Conservation (phyloP, 2,797 vertebrate species). For the Rhinatrema bivittatum region DNA sequence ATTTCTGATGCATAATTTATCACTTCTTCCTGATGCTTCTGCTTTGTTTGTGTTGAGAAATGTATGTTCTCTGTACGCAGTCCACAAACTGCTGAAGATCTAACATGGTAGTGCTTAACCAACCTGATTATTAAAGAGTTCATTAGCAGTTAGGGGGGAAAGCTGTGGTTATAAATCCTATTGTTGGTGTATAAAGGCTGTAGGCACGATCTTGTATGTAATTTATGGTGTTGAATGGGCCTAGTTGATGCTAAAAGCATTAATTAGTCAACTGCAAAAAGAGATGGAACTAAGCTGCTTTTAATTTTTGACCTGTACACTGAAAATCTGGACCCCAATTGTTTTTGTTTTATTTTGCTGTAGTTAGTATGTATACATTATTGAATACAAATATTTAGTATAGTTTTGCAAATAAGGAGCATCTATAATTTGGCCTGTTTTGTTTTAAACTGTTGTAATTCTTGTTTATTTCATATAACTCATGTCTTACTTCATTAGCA, state of each 20-base stretch:
- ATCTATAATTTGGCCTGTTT: no score
- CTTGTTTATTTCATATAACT: no score
- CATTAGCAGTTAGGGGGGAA: slow-evolving; percentile 15
- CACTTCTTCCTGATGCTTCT: slow-evolving; percentile 6
- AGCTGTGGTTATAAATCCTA: slow-evolving; percentile 17
- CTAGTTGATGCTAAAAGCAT: no score
- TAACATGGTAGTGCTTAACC: not conserved
- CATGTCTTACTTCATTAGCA: no score
- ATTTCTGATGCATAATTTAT: slow-evolving; percentile 40
- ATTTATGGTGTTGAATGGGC: slow-evolving; percentile 22
- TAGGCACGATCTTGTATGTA: no score
- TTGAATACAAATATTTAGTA: no score
- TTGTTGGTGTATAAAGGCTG: slow-evolving; percentile 16
- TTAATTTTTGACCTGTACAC: slow-evolving; percentile 28
- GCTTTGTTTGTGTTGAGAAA: slow-evolving; percentile 34
- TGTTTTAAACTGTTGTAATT: no score
- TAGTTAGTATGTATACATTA: slow-evolving; percentile 16
- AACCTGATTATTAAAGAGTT: slow-evolving; percentile 21
- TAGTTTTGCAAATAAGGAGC: no score
- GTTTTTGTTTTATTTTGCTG: slow-evolving; percentile 4
- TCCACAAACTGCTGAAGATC: slow-evolving; percentile 5
- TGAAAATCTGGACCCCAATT: slow-evolving; percentile 6
- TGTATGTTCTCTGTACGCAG: slow-evolving; percentile 18
- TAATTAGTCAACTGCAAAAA: no score
- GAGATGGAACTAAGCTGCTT: slow-evolving; percentile 18